Evolutionary conservation across 2,113 vertebrate genomes (phyloP), one percentile per base, ranked within the genome.

Genomic region (Myotis brandtii): DNA sequence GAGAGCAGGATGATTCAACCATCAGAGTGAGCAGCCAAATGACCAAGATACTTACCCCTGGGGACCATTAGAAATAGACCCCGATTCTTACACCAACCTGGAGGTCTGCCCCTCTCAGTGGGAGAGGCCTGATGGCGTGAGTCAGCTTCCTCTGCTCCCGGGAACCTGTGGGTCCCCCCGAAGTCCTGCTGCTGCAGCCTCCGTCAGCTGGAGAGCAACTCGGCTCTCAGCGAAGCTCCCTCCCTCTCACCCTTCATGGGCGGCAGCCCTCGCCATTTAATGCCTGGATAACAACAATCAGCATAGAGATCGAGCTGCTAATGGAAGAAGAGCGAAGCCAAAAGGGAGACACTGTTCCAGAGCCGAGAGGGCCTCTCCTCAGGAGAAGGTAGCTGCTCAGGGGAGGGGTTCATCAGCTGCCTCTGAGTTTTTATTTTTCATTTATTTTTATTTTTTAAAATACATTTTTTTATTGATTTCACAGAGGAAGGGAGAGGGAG

Each of bases 281-380:
- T 92, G 46, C 25, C 0, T 0, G 94, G 94, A 81, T 64, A 76
- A 23, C 56, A 77, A 0, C 70, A 66, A 40, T 79, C 87, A 88
- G 85, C 90, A 62, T 72, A 52, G 43, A 94, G 93, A 93, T 59
- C 25, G 86, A 96, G 40, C 27, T 2, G 23, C 62, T 86, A 75
- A 83, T 46, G 67, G 79, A 52, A 14, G 2, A 86, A 90, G 56
- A 67, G 64, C 88, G 50, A 67, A 72, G 66, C 12, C 6, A 13
- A 32, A 27, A 46, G 17, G 70, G 21, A 43, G 62, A 59, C 21
- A 67, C 34, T 46, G n/a, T 67, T 72, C 25, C 1, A 94, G 81
- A 89, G 67, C 48, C 94, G 64, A 96, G 80, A 30, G 4, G 4
- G 79, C 0, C 0, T 95, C 32, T 95, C 95, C 23, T 56, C 54